Evolutionary conservation across 2,888 invertebrate genomes (phyloP), one percentile per base, ranked within the genome.

Genomic region (Cremastinae sp.): DNA sequence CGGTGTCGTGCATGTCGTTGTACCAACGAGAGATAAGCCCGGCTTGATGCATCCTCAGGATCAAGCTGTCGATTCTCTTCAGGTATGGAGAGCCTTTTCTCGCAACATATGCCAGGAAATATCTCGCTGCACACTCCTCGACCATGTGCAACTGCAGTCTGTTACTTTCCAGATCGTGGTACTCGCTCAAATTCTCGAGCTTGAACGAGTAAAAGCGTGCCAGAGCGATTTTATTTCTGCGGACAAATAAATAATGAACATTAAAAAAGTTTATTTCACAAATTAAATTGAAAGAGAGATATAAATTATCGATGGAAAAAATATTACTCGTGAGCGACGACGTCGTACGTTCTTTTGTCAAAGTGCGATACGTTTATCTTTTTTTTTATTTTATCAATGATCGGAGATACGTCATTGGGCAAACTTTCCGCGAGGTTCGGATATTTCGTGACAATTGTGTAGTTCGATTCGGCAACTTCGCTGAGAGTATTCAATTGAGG

Each of bases 401-500:
- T 8, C 0, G 62, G 56, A 0, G 80, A 72, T 8, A 77, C 79
- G 0, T 69, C 75, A 5, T 18, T 14, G 34, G 84, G 81, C 0
- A 77, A 65, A 28, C 76, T 58, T 4, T 51, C 12, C 59, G 72
- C 78, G 16, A 86, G n/a, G 16, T 86, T 86, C 0, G 53, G n/a
- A 34, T 85, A 86, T 53, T 83, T 86, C 2, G 86, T 86, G 36
- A 83, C 36, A 9, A 86, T 74, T 0, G 77, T 66, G 0, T 78
- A 36, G 10, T 82, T 82, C 0, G 82, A 78, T 3, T 81, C 41
- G 0, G 75, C 70, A n/a, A 86, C 83, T 4, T 84, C 81, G n/a
- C 76, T 72, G 4, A 86, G 20, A 0, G 82, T 85, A 2, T 49
- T 69, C 3, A 86, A 38, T 61, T 86, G 82, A 0, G 82, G 81